Evolutionary conservation across 2,888 invertebrate genomes (phyloP), one percentile per base, ranked within the genome.

Genomic region (Stenchaetothrips biformis): DNA sequence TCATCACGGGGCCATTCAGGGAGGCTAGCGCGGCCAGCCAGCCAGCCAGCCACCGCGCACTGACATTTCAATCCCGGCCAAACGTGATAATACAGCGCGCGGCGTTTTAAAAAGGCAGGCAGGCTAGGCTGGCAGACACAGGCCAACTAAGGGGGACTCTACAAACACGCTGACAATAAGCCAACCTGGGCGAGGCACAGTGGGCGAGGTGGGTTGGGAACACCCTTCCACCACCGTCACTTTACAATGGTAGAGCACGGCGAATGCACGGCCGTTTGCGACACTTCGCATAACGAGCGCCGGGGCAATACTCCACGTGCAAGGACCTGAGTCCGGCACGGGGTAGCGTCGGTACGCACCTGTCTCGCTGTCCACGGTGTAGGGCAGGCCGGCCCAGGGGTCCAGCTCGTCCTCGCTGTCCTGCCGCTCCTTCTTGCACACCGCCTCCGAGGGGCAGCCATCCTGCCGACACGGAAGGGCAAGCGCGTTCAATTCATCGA

Each of bases 361-460:
- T 83, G 95, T 95, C 88, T 95, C 95, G 18, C 94, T 92, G 86
- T 95, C 95, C 82, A 95, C 92, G 82, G 93, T 94, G 87, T 95
- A 95, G 0, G 93, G 90, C 8, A 95, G 89, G 37, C 94, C 94
- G 48, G 92, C 92, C 95, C 95, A 95, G 7, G 92, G 93, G 86
- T 94, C 84, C 21, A 81, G 79, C 37, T 81, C 92, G 62, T 90
- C 90, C 85, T 91, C 86, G 80, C 86, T 85, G 77, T 84, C 86
- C 81, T 85, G 87, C 80, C 84, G 83, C 82, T 86, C 85, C 80
- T 85, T 78, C 83, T 83, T 37, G 67, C 37, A 37, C 37, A 37
- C 37, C 37, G 4, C 37, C 37, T n/a, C 67, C 67, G 21, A 2
- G 9, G 9, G 21, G 67, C 25, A 7, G 67, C 67, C 37, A 37